Base-by-base conservation (phyloP, 2,888 invertebrate species). In the Sarcophaga variegata region DNA sequence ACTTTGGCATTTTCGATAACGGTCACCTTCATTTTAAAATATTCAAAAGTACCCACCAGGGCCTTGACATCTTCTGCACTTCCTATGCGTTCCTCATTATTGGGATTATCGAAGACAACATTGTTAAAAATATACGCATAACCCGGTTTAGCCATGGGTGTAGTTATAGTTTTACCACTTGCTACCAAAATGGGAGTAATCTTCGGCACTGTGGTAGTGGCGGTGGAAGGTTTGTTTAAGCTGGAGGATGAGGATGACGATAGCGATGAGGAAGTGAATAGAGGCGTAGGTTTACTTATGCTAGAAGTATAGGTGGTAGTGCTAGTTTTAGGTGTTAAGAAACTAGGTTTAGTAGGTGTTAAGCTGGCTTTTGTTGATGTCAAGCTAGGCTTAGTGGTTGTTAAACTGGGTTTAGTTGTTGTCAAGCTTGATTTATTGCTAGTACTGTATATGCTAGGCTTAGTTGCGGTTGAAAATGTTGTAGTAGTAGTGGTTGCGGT, bases 81-180 rank as follows among this genome's bases (percentile, higher is more conserved):
- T 20, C 93, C 93, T 0, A 82, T 66, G 0, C 93, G 92, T 47
- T 88, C 89, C 67, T 92, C 91, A 47, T 91, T 90, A 6, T 89
- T 88, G 2, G 89, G 83, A 81, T 89, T 90, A 72, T 93, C 91
- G 72, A 93, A 93, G 17, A 89, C 88, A 67, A 92, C 93, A 37
- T 93, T 91, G 80, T 93, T 93, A 67, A 93, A 92, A 75, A 93
- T 92, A 22, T 91, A 90, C 4, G 90, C 91, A 27, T 90, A 88
- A 2, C 93, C 93, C 2, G 93, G 91, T 60, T 91, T 90, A 17
- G 60, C 22, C 10, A 75, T 45, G n/a, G 87, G 84, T 1, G 77
- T 45, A 12, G 60, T 74, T 49, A 75, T 67, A 1, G 75, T 66
- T 37, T 84, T 87, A 20, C 69, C 81, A 71, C 75, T 79, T 12